Percentiles rank a stretch among this genome's conserved stretches.
These are phyloP conservation scores for Mirounga angustirostris DNA, from an alignment of 2,113 vertebrate species.

Conservation along the genomic window DNA sequence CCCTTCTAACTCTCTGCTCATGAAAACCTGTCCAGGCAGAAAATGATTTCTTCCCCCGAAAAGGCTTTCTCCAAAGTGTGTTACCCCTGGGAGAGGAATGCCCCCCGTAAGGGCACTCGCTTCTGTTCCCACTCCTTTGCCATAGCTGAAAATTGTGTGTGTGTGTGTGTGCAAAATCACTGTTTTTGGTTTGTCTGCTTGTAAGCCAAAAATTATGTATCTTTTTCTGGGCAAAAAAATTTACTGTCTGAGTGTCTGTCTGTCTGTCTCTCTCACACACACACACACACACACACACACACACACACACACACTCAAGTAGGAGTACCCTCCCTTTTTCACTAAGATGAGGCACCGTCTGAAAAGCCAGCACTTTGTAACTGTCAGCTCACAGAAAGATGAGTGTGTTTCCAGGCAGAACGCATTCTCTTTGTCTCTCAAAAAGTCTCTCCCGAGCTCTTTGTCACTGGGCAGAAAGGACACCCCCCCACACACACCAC, in stretches of 20 bases:
- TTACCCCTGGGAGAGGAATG: neutral
- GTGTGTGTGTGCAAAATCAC: neutral
- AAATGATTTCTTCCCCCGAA: neutral
- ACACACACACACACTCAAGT: neutral
- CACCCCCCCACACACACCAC: neutral
- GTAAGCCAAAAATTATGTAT: neutral
- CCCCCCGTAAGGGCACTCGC: neutral
- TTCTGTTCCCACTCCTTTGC: accelerated
- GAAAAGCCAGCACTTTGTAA: accelerated
- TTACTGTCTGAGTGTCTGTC: neutral
- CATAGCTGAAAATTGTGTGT: neutral
- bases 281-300: too few species aligned
- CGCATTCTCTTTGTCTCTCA: neutral
- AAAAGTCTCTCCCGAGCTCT: neutral
- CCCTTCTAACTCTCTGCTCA: neutral
- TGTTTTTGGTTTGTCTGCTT: neutral
- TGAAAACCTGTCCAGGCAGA: neutral
- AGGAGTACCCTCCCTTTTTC: too few species aligned
- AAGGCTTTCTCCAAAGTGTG: neutral
- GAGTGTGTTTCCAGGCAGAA: neutral
- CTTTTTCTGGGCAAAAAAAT: slow-evolving; percentile 2
- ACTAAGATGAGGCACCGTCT: accelerated
- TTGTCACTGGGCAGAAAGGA: neutral
- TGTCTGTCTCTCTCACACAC: neutral
- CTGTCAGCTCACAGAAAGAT: neutral